Percentiles rank a stretch among this genome's conserved stretches.
These are phyloP conservation scores for Eonycteris spelaea DNA, from an alignment of 2,113 vertebrate species.

Conservation along the genomic window DNA sequence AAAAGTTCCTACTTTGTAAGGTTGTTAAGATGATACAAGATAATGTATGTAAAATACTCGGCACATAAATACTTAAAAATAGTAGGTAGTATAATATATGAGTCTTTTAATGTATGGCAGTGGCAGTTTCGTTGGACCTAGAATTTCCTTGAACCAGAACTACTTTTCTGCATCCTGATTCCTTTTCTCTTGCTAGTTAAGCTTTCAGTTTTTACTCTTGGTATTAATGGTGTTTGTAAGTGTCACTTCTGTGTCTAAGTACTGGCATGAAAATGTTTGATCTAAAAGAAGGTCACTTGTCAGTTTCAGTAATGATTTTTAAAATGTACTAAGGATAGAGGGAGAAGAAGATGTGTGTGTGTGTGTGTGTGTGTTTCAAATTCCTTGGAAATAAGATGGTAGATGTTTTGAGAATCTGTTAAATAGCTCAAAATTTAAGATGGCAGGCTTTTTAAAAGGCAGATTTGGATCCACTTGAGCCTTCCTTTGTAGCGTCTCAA, in stretches of 20 bases:
- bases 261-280: neutral
- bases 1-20: neutral
- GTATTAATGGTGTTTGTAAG: neutral
- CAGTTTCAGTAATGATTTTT: slow-evolving; percentile 37
- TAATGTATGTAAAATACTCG: neutral
- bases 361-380: neutral
- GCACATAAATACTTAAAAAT: neutral
- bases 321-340: neutral
- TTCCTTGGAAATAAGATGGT: slow-evolving; percentile 49
- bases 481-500: slow-evolving; percentile 42
- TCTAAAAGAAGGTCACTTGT: neutral
- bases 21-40: neutral
- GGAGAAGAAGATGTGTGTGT: neutral
- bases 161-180: neutral
- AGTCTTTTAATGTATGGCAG: neutral
- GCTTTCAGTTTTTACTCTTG: neutral
- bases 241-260: neutral
- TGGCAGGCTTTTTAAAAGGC: slow-evolving; percentile 47
- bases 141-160: neutral
- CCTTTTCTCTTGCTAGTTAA: neutral
- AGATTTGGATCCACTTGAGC: neutral
- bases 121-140: neutral
- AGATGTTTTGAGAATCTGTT: slow-evolving; percentile 46
- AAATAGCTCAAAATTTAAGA: slow-evolving; percentile 37
- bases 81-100: neutral